Base-by-base conservation (phyloP, 2,888 invertebrate genomes). In the Cataglyphis altisquamis region DNA sequence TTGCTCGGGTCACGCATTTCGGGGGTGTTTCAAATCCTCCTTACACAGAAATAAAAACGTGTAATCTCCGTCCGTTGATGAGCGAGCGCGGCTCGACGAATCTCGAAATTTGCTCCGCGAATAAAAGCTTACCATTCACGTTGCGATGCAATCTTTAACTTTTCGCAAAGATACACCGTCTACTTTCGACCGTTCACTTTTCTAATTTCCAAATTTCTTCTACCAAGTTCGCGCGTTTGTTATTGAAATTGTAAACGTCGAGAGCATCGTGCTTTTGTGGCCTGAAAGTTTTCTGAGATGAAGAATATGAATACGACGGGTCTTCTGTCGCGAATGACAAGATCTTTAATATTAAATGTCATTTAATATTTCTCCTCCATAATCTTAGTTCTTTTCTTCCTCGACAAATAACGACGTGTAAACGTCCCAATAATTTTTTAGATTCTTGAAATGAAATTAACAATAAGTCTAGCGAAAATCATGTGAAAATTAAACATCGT, bases 1-100 rank as follows among this genome's bases (percentile, higher is more conserved):
- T 78, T 29, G 18, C 15, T 29, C 55, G 29, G 29, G 55, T 39
- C 41, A 57, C 10, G 12, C 67, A 15, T 32, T 70, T 18, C 60
- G 32, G 3, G 57, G 6, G 18, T 60, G n/a, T 70, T 60, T 52
- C 45, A 45, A 45, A 70, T 74, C 41, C 68, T 41, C 48, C 70
- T 80, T 74, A 68, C 52, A 25, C 52, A 73, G 82, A 62, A 60
- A 85, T 67, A 83, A 86, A 84, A 88, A 87, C 75, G 62, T 52
- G 48, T 57, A 68, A 83, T 80, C 21, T 80, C 21, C 78, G 48
- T 55, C 57, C 45, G 29, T 62, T 36, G 57, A 77, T 67, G 57
- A 32, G 45, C 64, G n/a, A 64, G 29, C 45, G 32, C 62, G 10
- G 66, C 36, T 36, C 32, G 75, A 21, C 48, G 41, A 45, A 68